phyloP scores from a whole-genome alignment of 2,797 vertebrate genomes.

The Xenops minutus region DNA sequence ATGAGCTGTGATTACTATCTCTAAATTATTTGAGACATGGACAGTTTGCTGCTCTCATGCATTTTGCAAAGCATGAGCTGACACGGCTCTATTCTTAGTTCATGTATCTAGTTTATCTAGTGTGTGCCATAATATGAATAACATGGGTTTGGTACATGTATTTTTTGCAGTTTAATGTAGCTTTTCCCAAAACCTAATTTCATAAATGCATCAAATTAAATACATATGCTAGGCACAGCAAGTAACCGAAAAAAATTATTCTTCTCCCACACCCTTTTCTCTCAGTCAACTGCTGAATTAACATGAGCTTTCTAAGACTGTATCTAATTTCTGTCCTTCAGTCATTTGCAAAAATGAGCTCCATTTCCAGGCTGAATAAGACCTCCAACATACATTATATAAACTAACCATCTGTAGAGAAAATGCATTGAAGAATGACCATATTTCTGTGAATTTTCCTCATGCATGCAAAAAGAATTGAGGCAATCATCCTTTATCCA shows the following conservation, averaged over 20 bases:
- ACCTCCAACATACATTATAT: not conserved
- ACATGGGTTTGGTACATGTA: not conserved
- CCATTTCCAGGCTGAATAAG: not conserved
- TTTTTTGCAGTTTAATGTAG: not conserved
- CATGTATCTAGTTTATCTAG: not conserved
- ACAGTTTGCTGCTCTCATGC: not conserved
- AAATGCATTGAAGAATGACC: not conserved
- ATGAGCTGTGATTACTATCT: not conserved
- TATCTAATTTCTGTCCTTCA: not conserved
- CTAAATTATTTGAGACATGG: not conserved
- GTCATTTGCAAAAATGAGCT: not conserved
- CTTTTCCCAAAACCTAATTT: not conserved
- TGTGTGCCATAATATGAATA: not conserved
- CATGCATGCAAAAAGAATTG: not conserved
- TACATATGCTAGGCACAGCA: not conserved
- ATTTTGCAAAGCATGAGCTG: not conserved
- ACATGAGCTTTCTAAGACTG: not conserved
- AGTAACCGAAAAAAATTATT: not conserved
- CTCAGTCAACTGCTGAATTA: not conserved
- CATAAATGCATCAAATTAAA: not conserved
- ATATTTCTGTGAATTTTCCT: not conserved
- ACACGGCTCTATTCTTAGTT: not conserved
- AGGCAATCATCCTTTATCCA: not conserved
- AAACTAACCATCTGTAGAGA: not conserved
- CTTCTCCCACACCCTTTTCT: not conserved